Percentiles rank a stretch among this genome's conserved stretches.
These are phyloP conservation scores for Temnothorax ravouxi DNA, from an alignment of 2,888 invertebrate genomes.

Conservation along the genomic window DNA sequence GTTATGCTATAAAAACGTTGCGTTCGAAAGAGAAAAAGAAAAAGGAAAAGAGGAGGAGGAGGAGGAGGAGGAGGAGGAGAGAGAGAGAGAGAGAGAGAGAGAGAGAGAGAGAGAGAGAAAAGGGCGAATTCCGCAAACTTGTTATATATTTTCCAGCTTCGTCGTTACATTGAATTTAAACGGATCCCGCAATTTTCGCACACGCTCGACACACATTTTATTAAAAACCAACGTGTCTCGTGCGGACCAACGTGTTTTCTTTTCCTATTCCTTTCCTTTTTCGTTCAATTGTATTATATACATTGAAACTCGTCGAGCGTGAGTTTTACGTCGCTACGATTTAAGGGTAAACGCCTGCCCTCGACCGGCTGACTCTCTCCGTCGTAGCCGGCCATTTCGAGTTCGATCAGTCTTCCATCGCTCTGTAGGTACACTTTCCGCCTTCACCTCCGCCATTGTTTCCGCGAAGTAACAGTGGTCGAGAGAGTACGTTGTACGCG, in stretches of 20 bases:
- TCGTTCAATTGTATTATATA: constrained; percentile 23
- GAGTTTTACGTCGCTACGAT: constrained; percentile 18
- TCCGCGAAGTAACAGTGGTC: constrained; percentile 60
- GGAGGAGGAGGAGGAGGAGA: background rate
- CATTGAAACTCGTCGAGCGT: constrained; percentile 22
- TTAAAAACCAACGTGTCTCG: constrained; percentile 39
- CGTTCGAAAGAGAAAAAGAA: background rate
- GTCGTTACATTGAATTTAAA: constrained; percentile 55
- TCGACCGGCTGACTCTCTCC: constrained; percentile 16
- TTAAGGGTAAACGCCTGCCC: constrained; percentile 7
- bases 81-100: too few relatives aligned
- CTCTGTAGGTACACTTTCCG: constrained; percentile 62
- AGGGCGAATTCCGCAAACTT: constrained; percentile 40
- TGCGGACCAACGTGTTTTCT: background rate
- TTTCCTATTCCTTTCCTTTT: background rate
- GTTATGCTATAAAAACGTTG: constrained; percentile 27
- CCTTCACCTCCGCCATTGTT: constrained; percentile 80
- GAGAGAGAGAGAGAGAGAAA: background rate
- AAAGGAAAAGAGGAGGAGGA: background rate
- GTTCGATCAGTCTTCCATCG: constrained; percentile 67
- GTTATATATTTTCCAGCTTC: constrained; percentile 49
- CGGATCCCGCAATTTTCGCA: constrained; percentile 50
- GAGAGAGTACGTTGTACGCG: constrained; percentile 68
- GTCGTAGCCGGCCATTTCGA: constrained; percentile 41
- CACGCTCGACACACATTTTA: constrained; percentile 47